Conservation (phyloP, 2,113 vertebrate species). For the Caranx melampygus region DNA sequence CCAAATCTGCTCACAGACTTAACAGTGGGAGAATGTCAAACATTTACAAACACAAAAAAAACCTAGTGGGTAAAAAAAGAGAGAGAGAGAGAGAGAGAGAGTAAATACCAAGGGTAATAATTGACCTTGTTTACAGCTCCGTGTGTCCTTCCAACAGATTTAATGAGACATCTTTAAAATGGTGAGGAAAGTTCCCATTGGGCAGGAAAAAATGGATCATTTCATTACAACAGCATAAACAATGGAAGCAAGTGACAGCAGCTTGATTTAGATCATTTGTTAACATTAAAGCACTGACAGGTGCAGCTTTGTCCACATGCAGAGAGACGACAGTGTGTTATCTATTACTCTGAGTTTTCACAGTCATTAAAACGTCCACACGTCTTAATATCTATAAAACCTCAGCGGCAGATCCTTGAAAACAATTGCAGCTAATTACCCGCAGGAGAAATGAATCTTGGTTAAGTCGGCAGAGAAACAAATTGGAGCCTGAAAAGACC, state of each 20-base stretch:
- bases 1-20: no score
- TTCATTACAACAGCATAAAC: neutral
- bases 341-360: no score
- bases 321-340: no score
- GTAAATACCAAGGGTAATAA: neutral
- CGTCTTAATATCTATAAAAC: constrained; percentile 2
- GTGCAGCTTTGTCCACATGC: neutral
- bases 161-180: no score
- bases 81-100: neutral
- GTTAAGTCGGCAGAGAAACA: neutral
- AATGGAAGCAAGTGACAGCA: neutral
- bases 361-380: no score
- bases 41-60: no score
- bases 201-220: neutral
- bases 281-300: neutral
- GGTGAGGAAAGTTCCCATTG: neutral
- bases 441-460: neutral
- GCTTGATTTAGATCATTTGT: neutral
- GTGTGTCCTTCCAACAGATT: neutral
- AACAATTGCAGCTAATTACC: neutral
- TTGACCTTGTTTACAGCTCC: neutral
- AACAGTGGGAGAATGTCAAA: no score
- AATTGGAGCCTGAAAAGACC: neutral
- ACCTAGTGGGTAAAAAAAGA: no score
- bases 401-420: neutral